Evolutionary conservation across 2,113 vertebrate genomes (phyloP).

Genomic region (Chiloscyllium plagiosum): DNA sequence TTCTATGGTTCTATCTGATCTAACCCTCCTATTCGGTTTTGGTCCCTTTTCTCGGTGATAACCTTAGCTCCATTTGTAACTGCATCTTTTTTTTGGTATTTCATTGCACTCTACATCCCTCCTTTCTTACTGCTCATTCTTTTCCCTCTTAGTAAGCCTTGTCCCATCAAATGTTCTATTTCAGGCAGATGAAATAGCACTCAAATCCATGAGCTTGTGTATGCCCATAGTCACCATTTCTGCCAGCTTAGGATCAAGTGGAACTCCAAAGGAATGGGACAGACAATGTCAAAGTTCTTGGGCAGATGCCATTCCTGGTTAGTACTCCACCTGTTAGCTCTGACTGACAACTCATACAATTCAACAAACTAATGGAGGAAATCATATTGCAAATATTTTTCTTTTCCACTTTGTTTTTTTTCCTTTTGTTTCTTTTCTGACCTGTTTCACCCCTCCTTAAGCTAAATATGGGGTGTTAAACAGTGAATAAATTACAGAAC

Average conservation of each 20-base stretch:
- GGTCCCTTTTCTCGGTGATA: neutral
- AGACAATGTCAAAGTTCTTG: no score
- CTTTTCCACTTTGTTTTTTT: neutral
- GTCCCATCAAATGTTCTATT: neutral
- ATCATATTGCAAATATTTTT: neutral
- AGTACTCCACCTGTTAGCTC: neutral
- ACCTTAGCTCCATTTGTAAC: slow-evolving; percentile 5
- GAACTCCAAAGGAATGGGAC: neutral
- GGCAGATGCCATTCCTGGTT: neutral
- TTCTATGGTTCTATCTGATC: neutral
- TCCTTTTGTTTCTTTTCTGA: neutral
- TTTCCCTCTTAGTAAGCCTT: neutral
- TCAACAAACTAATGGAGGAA: neutral
- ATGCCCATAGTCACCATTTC: neutral
- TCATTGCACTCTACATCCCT: neutral
- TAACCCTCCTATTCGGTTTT: neutral
- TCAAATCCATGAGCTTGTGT: neutral
- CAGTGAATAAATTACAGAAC: slow-evolving; percentile 24
- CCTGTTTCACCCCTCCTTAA: neutral
- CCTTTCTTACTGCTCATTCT: neutral
- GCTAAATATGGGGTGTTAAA: neutral
- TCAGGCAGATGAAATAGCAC: neutral
- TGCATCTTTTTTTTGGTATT: slow-evolving; percentile 11
- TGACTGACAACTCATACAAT: neutral
- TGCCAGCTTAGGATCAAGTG: neutral